Percentiles rank a stretch among this genome's conserved stretches.
These are phyloP conservation scores for Plebejus anna DNA, from an alignment of 2,888 invertebrate genomes.

Conservation along the genomic window DNA sequence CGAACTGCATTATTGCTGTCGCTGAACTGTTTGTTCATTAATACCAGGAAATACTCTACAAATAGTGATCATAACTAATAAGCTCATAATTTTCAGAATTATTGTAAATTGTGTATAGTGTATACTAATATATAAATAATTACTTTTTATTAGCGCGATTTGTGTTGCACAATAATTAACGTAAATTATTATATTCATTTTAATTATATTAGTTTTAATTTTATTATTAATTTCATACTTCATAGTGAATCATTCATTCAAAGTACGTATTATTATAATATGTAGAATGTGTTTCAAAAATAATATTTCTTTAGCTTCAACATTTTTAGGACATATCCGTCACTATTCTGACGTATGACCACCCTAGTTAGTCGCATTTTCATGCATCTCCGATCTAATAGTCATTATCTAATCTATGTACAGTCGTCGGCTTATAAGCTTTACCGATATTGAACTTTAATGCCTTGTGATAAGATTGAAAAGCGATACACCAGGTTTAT, in stretches of 20 bases:
- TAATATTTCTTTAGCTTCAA: background rate
- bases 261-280: background rate
- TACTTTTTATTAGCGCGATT: background rate
- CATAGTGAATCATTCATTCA: background rate
- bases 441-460: background rate
- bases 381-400: conserved; percentile 53
- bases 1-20: background rate
- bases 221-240: too few relatives aligned
- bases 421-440: conserved; percentile 42
- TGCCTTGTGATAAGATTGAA: background rate
- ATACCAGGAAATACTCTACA: background rate
- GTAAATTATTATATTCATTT: background rate
- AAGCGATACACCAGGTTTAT: background rate
- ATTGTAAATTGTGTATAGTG: background rate
- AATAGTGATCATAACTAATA: background rate
- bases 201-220: too few relatives aligned
- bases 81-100: background rate
- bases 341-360: background rate
- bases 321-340: background rate
- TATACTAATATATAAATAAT: too few relatives aligned
- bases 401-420: conserved; percentile 62
- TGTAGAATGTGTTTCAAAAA: background rate
- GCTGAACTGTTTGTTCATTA: background rate
- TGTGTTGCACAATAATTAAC: background rate
- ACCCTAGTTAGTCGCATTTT: conserved; percentile 36